Evolutionary conservation across 2,797 vertebrate genomes (phyloP).

Genomic region (Muscicapa comitata): DNA sequence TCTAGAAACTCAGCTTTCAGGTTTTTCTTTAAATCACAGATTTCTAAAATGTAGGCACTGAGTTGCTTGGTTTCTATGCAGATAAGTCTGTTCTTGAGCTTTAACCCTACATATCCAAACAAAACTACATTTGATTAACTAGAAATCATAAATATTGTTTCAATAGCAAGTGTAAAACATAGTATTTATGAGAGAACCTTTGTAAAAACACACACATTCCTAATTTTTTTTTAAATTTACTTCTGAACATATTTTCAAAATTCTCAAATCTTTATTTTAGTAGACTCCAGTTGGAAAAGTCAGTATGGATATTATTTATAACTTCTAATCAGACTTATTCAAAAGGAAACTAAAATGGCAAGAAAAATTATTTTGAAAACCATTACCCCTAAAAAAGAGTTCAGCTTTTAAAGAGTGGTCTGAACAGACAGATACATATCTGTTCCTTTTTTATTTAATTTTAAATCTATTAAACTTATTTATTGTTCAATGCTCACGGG

Average conservation of each 20-base stretch:
- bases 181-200: not conserved
- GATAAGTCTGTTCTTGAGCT: not conserved
- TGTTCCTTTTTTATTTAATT: not conserved
- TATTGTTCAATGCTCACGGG: not conserved
- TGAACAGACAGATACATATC: not conserved
- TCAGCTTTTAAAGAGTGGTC: not conserved
- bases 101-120: not conserved
- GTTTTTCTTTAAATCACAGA: not conserved
- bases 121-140: not conserved
- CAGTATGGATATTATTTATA: not conserved
- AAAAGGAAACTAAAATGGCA: not conserved
- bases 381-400: not conserved
- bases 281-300: not conserved
- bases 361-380: not conserved
- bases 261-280: not conserved
- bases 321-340: not conserved
- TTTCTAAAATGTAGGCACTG: not conserved
- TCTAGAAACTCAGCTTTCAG: not conserved
- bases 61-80: not conserved
- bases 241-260: not conserved
- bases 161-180: not conserved
- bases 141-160: not conserved
- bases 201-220: not conserved
- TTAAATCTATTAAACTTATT: not conserved
- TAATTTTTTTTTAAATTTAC: not conserved